Evolutionary conservation across 2,797 vertebrate species (phyloP), one percentile per base, ranked within the genome.

Genomic region (Meriones psammophilus): DNA sequence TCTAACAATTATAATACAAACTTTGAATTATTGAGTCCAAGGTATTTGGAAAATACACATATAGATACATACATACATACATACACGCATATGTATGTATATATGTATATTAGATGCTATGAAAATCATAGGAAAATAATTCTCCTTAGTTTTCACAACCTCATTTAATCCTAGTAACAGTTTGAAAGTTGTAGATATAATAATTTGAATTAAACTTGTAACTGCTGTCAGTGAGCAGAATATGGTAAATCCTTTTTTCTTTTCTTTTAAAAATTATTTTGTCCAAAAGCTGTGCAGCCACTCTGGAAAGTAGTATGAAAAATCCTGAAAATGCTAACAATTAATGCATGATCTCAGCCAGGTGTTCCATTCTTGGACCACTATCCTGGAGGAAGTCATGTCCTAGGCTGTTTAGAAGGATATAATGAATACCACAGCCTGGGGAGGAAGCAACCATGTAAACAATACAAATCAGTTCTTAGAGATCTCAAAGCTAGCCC

Each of bases 91-190:
- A n/a, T n/a, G 7, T 15, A 84, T 1, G 42, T 8, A 36, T 73
- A 26, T 30, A 0, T 28, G 8, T 30, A 2, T 42, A 42, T 62
- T 88, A 91, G 60, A 80, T 69, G 18, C 15, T 56, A 7, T 10
- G 2, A 26, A 78, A 36, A 92, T 56, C 46, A 94, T 71, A 94
- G 50, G 73, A 76, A 88, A 92, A 74, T 50, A 73, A 50, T 77
- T 28, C 1, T 94, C 30, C 3, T 96, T 39, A n/a, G 78, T 91
- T 94, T 91, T 36, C 64, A 86, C 88, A 62, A 8, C 39, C 77
- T 94, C 33, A 76, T 79, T 96, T 95, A 86, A 78, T 73, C 17
- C 15, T 56, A 71, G 12, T 83, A 92, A 79, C 54, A 95, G 80
- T 96, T 89, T 74, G 8, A 92, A 89, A 13, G 76, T 50, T 76